Base-by-base conservation (phyloP, 2,888 invertebrate species). In the Entomobrya proxima region DNA sequence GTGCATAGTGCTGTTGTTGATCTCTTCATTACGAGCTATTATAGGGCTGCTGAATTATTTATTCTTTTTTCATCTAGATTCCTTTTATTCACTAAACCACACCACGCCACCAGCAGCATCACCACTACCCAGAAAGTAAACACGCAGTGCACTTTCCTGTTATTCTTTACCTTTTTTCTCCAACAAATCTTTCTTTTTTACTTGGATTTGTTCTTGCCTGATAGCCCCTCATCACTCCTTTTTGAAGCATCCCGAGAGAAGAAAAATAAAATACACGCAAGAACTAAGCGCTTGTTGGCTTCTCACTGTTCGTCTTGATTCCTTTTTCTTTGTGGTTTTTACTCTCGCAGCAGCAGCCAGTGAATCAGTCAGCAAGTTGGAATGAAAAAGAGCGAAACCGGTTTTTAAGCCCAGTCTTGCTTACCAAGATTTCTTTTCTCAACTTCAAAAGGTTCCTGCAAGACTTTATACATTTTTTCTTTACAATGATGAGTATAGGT, bases 21-120 rank as follows among this genome's bases (percentile, higher is more conserved):
- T 89, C 88, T 88, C 89, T 89, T 89, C 89, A 89, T 89, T 89
- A 89, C 83, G 79, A 81, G 86, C 87, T 86, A 89, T 88, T 88
- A 88, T 88, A 86, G 76, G 85, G 86, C 72, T 83, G 86, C 86
- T 88, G 88, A 86, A 88, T 88, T 86, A 88, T 88, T 87, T 88
- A 88, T 88, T 84, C 85, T 74, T 67, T 85, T 81, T 85, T 64
- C 86, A 78, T 85, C 75, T 79, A 35, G 50, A 79, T 64, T 69
- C 52, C 24, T 52, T 69, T 64, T 64, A 35, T 37, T 67, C 40
- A 13, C n/a, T 35, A 64, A 37, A 67, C 40, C 40, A 21, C 18
- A 67, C 37, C 40, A 67, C 37, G 40, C 21, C n/a, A 67, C 40
- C 1, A 13, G 5, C 35, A n/a, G 13, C 58, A 30, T 47, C 40